These are phyloP conservation scores for Anguilla japonica DNA, from an alignment of 2,113 vertebrate species.

Conservation along the genomic window DNA sequence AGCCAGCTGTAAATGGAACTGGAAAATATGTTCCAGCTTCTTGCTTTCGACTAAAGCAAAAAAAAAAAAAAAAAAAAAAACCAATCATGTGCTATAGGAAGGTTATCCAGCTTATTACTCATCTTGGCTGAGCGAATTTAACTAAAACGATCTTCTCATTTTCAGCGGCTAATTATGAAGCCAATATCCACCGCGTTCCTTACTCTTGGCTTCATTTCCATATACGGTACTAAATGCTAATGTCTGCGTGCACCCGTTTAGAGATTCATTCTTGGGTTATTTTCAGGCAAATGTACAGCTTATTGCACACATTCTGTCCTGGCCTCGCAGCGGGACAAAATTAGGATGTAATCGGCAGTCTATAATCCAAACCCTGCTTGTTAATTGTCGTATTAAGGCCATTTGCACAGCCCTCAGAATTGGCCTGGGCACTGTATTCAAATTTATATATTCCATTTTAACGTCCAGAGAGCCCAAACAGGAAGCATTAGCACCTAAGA, in stretches of 20 bases:
- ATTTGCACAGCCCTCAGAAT: background rate
- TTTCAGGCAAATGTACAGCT: background rate
- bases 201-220: background rate
- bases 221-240: background rate
- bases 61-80: background rate
- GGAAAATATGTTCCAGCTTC: too few relatives aligned
- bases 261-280: background rate
- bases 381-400: background rate
- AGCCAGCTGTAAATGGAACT: too few relatives aligned
- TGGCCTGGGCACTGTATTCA: background rate
- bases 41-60: too few relatives aligned
- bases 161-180: background rate
- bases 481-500: background rate
- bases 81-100: too few relatives aligned
- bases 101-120: background rate
- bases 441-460: background rate
- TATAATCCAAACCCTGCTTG: background rate
- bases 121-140: background rate
- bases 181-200: background rate
- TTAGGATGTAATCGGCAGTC: background rate
- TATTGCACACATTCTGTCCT: background rate
- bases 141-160: background rate
- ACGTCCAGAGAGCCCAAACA: background rate
- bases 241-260: background rate
- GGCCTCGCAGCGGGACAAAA: background rate